These are phyloP conservation scores for Lepidocyrtinus sp. DNA, from an alignment of 2,888 invertebrate species.

Conservation along the genomic window DNA sequence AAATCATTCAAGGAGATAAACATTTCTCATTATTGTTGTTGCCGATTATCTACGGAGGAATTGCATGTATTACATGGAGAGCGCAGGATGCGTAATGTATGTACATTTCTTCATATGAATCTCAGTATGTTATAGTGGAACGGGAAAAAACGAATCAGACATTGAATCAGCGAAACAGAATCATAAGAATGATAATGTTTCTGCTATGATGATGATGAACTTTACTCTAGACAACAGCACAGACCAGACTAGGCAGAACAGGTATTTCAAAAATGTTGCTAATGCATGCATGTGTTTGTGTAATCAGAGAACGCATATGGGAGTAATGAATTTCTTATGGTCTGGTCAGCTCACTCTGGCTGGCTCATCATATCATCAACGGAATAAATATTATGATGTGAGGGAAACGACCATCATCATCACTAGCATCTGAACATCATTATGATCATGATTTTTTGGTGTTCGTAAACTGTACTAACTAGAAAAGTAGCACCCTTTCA, in stretches of 20 bases:
- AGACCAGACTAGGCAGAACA: too few species aligned
- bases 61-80: slow-evolving; percentile 21
- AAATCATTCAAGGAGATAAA: slow-evolving; percentile 57
- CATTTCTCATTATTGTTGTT: slow-evolving; percentile 39
- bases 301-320: not conserved
- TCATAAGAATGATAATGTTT: too few species aligned
- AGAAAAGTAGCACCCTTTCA: slow-evolving; percentile 18
- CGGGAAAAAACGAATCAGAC: not conserved
- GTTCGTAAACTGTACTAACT: too few species aligned
- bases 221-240: too few species aligned
- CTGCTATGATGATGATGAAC: slow-evolving; percentile 3
- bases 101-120: not conserved
- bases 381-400: not conserved
- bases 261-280: slow-evolving; percentile 14
- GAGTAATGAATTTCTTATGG: too few species aligned
- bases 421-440: too few species aligned
- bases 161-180: not conserved
- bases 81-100: slow-evolving; percentile 19
- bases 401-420: too few species aligned
- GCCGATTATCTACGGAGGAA: slow-evolving; percentile 26
- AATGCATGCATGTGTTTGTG: too few species aligned
- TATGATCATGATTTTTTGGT: too few species aligned
- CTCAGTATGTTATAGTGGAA: not conserved
- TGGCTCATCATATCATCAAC: not conserved
- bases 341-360: not conserved